A percentile compares a stretch with the other conserved stretches of the same genome.
phyloP scores from a whole-genome alignment of 2,113 vertebrate species.

The Pyrgilauda ruficollis region DNA sequence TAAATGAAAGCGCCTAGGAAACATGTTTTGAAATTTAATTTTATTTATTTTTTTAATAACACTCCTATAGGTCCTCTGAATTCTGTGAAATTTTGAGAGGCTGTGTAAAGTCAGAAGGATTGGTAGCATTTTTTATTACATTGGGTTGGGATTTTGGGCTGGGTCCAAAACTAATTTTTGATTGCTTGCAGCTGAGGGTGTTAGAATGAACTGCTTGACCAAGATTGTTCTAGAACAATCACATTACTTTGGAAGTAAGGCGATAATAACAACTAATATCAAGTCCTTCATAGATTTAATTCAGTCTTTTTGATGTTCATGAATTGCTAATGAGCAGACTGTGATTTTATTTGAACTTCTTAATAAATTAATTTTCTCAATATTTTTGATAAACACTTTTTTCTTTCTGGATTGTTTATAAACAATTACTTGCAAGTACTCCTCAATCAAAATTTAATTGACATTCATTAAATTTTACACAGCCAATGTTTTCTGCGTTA shows the following conservation, averaged over 20 bases:
- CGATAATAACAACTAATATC: constrained; percentile 38
- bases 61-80: neutral
- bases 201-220: constrained; percentile 43
- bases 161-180: constrained; percentile 3
- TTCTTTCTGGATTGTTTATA: constrained; percentile 28
- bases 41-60: neutral
- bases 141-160: constrained; percentile 15
- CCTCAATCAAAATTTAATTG: constrained; percentile 16
- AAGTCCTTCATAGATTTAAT: constrained; percentile 17
- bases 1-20: neutral
- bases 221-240: constrained; percentile 16
- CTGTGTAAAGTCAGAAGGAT: neutral
- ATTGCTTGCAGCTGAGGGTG: constrained; percentile 41
- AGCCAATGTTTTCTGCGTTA: neutral
- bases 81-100: neutral
- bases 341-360: constrained; percentile 37
- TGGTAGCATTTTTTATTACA: neutral
- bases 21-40: neutral
- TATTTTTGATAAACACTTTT: constrained; percentile 31
- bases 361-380: constrained; percentile 39
- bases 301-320: neutral
- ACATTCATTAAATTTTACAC: neutral
- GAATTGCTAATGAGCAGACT: constrained; percentile 38
- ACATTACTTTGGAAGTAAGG: neutral
- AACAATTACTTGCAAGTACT: constrained; percentile 40